Percentiles rank a stretch among this genome's conserved stretches.
Evolutionary conservation across 2,888 invertebrate species (phyloP).

Genomic region (Oscheius sp.): DNA sequence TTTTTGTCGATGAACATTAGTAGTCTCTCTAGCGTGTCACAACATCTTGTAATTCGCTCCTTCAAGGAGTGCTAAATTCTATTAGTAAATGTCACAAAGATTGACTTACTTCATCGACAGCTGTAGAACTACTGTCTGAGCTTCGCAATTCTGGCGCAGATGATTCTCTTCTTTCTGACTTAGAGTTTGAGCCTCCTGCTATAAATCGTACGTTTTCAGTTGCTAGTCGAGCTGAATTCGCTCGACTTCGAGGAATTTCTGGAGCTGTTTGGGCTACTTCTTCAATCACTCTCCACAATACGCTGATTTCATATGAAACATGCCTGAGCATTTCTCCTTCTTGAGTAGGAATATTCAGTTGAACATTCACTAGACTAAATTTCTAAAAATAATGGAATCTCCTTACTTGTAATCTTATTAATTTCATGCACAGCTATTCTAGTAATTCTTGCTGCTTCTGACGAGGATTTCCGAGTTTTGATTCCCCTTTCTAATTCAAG

Average conservation of each 20-base stretch:
- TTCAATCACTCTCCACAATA: conserved; percentile 3
- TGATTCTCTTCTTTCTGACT: conserved; percentile 21
- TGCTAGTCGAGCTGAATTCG: conserved; percentile 7
- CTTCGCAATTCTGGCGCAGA: conserved; percentile 31
- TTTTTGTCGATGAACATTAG: conserved; percentile 58
- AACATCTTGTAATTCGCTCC: conserved; percentile 48
- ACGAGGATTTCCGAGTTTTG: conserved; percentile 9
- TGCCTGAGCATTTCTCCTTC: conserved; percentile 52
- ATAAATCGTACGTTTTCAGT: neutral
- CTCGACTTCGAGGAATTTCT: conserved; percentile 24
- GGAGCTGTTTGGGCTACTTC: conserved; percentile 27
- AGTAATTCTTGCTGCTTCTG: neutral
- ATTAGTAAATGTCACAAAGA: neutral
- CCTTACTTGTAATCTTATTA: conserved; percentile 21
- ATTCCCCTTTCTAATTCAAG: conserved; percentile 43
- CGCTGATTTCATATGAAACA: conserved; percentile 39
- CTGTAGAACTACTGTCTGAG: conserved; percentile 24
- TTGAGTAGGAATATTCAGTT: conserved; percentile 56
- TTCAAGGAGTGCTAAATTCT: conserved; percentile 40
- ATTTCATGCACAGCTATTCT: conserved; percentile 16
- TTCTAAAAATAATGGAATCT: too few relatives aligned
- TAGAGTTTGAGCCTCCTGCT: conserved; percentile 5
- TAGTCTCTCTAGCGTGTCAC: conserved; percentile 48
- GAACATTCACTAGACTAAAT: conserved; percentile 37
- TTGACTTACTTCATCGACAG: conserved; percentile 28